These are phyloP conservation scores for Sebastes hubbsi DNA, from an alignment of 2,797 vertebrate species.

Conservation along the genomic window DNA sequence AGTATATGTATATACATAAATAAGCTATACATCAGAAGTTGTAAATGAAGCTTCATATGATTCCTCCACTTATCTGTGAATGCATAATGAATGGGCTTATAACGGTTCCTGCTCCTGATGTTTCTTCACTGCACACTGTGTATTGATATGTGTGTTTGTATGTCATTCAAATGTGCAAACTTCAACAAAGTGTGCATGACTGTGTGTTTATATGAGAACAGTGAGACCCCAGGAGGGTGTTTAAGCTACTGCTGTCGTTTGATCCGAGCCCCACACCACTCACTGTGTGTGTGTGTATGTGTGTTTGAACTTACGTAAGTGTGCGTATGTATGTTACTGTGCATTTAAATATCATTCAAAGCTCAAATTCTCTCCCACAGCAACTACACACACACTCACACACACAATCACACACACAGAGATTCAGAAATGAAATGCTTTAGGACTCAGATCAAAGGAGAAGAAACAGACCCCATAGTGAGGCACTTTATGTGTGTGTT, in stretches of 20 bases:
- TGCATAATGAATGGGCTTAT: not conserved
- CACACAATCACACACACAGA: not conserved
- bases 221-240: slow-evolving; percentile 22
- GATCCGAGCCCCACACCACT: slow-evolving; percentile 10
- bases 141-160: not conserved
- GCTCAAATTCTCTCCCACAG: slow-evolving; percentile 16
- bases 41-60: not conserved
- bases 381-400: not conserved
- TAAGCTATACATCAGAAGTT: not conserved
- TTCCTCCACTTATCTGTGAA: not conserved
- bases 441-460: slow-evolving; percentile 49
- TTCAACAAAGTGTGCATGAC: not conserved
- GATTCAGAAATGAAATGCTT: slow-evolving; percentile 24
- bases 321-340: slow-evolving; percentile 10
- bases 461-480: slow-evolving; percentile 31
- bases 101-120: not conserved
- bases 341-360: not conserved
- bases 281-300: not conserved
- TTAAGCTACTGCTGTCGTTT: slow-evolving; percentile 31
- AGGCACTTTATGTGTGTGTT: not conserved
- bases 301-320: not conserved
- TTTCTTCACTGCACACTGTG: not conserved
- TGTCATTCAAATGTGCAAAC: not conserved
- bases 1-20: not conserved
- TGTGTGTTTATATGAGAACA: slow-evolving; percentile 12